Conservation (phyloP, 2,113 vertebrate species). For the Mobula birostris region DNA sequence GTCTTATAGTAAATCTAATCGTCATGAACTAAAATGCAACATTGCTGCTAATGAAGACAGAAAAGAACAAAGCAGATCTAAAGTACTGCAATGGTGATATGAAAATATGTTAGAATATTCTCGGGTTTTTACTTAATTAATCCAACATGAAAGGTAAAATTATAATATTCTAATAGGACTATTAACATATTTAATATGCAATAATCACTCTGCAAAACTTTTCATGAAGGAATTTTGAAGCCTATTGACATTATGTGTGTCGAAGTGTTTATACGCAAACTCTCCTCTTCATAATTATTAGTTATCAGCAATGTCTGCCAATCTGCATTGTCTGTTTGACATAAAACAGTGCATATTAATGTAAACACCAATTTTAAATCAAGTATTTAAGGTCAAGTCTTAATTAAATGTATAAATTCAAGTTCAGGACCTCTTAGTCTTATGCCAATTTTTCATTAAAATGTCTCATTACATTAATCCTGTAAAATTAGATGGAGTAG, state of each 20-base stretch:
- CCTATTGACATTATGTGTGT: too few relatives aligned
- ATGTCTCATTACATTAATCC: background rate
- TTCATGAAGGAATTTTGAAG: background rate
- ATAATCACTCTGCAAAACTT: background rate
- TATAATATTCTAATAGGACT: background rate
- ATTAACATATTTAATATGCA: background rate
- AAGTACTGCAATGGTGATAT: background rate
- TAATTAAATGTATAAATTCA: background rate
- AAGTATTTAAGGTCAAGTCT: background rate
- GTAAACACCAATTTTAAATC: background rate
- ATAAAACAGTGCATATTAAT: background rate
- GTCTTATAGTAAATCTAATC: too few relatives aligned
- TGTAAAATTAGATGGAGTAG: background rate
- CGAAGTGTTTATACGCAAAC: background rate
- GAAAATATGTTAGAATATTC: background rate
- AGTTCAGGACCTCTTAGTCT: background rate
- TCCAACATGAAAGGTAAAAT: background rate
- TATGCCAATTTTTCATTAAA: background rate
- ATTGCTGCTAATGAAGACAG: too few relatives aligned
- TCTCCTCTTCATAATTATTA: background rate
- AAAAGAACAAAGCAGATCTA: background rate
- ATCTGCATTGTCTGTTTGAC: background rate
- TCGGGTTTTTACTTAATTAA: background rate
- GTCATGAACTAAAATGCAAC: background rate
- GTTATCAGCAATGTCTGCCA: background rate